Evolutionary conservation across 2,113 vertebrate genomes (phyloP), one percentile per base, ranked within the genome.

Genomic region (Theropithecus gelada): DNA sequence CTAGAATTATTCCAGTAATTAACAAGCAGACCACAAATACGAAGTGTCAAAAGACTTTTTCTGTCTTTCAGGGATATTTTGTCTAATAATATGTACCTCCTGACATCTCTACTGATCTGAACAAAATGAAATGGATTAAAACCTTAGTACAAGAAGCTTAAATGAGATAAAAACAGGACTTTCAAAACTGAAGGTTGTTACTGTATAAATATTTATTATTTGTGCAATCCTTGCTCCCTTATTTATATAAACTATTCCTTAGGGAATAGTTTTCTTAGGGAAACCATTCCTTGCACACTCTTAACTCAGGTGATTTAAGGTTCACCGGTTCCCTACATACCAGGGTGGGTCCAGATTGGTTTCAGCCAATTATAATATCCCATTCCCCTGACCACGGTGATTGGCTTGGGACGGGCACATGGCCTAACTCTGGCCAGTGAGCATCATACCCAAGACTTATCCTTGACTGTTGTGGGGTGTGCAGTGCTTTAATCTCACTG

Each of bases 51-150:
- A 86, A 72, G 64, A 8, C 27, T 91, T 84, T 61, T 64, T 10
- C 91, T 40, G 30, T 14, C 27, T 64, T 64, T 14, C 27, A 6
- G 81, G 11, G 22, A 43, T 45, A 84, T 92, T 70, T 48, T 45
- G 22, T 20, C 72, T 82, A 73, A 72, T 55, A 52, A 50, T 72
- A 30, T 75, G 5, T 72, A 57, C 35, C 66, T 72, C 35, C 66
- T 72, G 40, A 80, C 11, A 80, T n/a, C 8, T 55, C 7, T 25
- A 35, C 52, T 88, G n/a, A 83, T 73, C 22, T 81, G 88, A 96
- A 32, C 16, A 70, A 87, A 96, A 70, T 38, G 40, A 76, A 94
- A 84, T 75, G 14, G 12, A 85, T 97, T 43, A 43, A 83, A 95
- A 57, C n/a, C 43, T 87, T 57, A 90, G 48, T 32, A 38, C 5